Conservation (phyloP, 1,140 invertebrate species). For the Pachypsylla venusta region DNA sequence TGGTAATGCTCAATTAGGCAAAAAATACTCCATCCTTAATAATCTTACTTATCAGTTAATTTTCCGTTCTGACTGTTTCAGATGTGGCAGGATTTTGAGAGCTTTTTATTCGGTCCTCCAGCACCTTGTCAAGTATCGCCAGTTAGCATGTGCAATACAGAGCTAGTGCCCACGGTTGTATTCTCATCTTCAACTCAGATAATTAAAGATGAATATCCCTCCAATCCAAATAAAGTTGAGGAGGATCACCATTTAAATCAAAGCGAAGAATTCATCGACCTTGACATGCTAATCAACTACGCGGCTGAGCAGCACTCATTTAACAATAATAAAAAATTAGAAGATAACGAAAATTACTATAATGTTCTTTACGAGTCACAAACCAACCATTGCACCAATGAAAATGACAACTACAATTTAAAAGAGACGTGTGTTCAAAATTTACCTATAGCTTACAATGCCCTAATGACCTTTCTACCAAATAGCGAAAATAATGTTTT, state of each 20-base stretch:
- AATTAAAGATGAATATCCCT: neutral
- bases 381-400: neutral
- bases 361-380: neutral
- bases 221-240: neutral
- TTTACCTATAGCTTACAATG: conserved; percentile 16
- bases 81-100: conserved; percentile 40
- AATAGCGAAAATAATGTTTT: conserved; percentile 10
- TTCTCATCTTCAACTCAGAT: neutral
- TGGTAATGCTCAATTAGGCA: no score
- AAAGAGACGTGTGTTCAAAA: conserved; percentile 5
- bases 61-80: no score
- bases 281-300: conserved; percentile 33
- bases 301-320: conserved; percentile 31
- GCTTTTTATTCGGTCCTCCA: conserved; percentile 31
- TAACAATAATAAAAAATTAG: conserved; percentile 2
- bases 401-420: neutral
- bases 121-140: conserved; percentile 25
- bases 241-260: conserved; percentile 17
- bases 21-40: no score
- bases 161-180: conserved; percentile 12
- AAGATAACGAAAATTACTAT: neutral
- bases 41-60: no score
- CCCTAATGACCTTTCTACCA: conserved; percentile 20
- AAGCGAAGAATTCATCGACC: conserved; percentile 33
- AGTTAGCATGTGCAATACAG: conserved; percentile 20